Percentiles rank a stretch among this genome's conserved stretches.
Evolutionary conservation across 1,140 invertebrate species (phyloP).

Genomic region (Vanessa atalanta): DNA sequence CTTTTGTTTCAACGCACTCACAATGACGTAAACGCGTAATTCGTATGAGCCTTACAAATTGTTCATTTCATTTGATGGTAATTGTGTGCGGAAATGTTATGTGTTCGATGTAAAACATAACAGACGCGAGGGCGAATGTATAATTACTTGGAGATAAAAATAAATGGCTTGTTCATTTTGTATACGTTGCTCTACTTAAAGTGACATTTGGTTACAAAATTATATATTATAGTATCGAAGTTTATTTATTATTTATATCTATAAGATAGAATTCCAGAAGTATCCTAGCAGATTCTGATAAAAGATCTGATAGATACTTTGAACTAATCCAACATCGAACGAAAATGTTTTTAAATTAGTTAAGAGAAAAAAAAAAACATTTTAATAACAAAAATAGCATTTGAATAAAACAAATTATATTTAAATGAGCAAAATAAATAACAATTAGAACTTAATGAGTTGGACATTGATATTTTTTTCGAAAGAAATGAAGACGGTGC

Average conservation of each 20-base stretch:
- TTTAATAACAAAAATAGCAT: too few species aligned
- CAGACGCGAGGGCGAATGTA: background rate
- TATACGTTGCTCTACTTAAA: too few species aligned
- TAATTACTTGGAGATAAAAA: background rate
- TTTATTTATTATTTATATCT: too few species aligned
- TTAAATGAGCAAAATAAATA: background rate
- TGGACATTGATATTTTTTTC: background rate
- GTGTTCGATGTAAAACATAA: background rate
- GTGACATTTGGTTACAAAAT: background rate
- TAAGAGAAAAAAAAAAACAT: too few species aligned
- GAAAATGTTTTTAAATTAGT: too few species aligned
- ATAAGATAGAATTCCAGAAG: too few species aligned
- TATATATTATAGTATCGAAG: too few species aligned
- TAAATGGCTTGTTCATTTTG: background rate
- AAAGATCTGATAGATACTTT: too few species aligned
- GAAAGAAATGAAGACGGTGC: background rate
- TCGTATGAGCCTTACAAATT: background rate
- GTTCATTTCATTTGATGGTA: slow-evolving; percentile 7
- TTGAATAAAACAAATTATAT: background rate
- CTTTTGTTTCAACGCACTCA: background rate
- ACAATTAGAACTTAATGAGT: background rate
- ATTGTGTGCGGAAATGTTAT: background rate
- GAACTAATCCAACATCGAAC: too few species aligned
- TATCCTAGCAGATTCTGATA: too few species aligned
- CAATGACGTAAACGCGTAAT: background rate